Evolutionary conservation across 2,888 invertebrate species (phyloP).

Genomic region (Baccha elongata): DNA sequence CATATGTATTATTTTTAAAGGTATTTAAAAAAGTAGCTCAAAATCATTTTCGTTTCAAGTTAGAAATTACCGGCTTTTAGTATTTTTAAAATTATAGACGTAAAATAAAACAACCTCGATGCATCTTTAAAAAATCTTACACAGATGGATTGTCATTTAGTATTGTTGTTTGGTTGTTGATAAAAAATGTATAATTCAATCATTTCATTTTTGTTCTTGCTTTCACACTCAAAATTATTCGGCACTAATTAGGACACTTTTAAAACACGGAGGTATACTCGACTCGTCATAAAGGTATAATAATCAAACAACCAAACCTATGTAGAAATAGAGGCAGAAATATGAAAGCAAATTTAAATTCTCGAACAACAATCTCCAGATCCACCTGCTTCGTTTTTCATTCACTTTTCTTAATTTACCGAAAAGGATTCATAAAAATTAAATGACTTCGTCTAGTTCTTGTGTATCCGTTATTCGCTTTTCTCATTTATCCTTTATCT

Average conservation of each 20-base stretch:
- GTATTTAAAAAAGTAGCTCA: no score
- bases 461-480: conserved; percentile 31
- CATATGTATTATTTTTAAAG: no score
- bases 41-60: no score
- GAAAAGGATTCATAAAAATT: conserved; percentile 64
- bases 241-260: not conserved
- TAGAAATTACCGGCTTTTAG: no score
- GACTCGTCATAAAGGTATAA: not conserved
- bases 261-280: not conserved
- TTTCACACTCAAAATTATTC: conserved; percentile 5
- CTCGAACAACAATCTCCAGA: not conserved
- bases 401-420: conserved; percentile 52
- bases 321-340: not conserved
- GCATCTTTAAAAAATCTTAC: no score
- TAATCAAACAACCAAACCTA: not conserved
- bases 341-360: not conserved
- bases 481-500: conserved; percentile 20
- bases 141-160: no score
- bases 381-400: conserved; percentile 1
- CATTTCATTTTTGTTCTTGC: no score
- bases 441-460: conserved; percentile 57
- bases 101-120: no score
- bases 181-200: no score
- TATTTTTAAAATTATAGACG: no score
- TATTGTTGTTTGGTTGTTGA: no score